Evolutionary conservation across 2,888 invertebrate species (phyloP).

Genomic region (Melanophora roralis): DNA sequence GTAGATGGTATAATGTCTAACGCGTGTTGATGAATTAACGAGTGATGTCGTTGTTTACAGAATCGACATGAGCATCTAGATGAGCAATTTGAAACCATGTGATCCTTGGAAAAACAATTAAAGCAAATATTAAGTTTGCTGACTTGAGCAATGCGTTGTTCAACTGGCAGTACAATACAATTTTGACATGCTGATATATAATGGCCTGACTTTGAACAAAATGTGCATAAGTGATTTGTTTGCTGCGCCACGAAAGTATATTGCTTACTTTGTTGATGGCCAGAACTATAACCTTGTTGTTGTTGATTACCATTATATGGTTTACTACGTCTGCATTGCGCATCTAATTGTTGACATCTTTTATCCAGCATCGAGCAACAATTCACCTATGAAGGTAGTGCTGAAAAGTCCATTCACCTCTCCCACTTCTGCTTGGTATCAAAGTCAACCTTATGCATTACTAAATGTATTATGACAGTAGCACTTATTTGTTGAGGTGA

Average conservation of each 20-base stretch:
- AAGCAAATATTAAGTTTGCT: background rate
- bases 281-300: constrained; percentile 5
- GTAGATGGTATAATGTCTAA: background rate
- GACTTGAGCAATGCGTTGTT: background rate
- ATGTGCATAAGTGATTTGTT: background rate
- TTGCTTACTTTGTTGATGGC: background rate
- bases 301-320: no score
- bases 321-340: constrained; percentile 1
- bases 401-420: constrained; percentile 28
- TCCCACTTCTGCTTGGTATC: constrained; percentile 35
- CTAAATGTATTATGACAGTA: constrained; percentile 37
- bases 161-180: background rate
- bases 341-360: constrained; percentile 31
- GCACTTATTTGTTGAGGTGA: constrained; percentile 30
- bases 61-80: constrained; percentile 45
- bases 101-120: constrained; percentile 17
- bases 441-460: constrained; percentile 24
- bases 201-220: constrained; percentile 12
- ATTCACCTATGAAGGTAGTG: constrained; percentile 27
- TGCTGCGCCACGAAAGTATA: background rate
- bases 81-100: background rate
- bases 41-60: constrained; percentile 63
- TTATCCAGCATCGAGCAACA: constrained; percentile 39
- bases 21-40: constrained; percentile 34
- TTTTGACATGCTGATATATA: constrained; percentile 7